Evolutionary conservation across 2,113 vertebrate genomes (phyloP), one percentile per base, ranked within the genome.

Genomic region (Perognathus longimembris): DNA sequence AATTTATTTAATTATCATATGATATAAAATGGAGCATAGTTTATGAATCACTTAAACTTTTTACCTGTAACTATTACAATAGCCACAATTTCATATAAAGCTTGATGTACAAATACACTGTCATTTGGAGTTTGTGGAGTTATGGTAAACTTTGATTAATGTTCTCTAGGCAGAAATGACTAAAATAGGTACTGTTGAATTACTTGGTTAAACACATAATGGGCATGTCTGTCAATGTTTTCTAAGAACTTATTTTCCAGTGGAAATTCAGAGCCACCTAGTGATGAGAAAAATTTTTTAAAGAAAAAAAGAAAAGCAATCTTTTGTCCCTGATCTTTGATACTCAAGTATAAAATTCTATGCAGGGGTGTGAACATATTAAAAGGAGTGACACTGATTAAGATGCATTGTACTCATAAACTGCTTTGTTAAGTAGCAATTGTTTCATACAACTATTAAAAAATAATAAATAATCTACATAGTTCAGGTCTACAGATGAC

Each of bases 261-360:
- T 98, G 92, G 97, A 96, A 97, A 97, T 92, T 66, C 92, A 86
- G 96, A 98, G 97, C 97, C 98, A 98, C 86, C 97, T 98, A 96
- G 97, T 98, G 98, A 96, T 81, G 40, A 92, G 93, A 92, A 95
- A 34, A 15, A 84, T 61, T 10, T 59, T 2, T 15, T 70, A 96
- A 92, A 61, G 89, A 73, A 36, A 86, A 91, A 94, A 42, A 84
- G 42, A 93, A 89, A 88, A 69, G 17, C 64, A 84, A 6, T 79
- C 11, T 38, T 79, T 89, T 66, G 42, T 42, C 30, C 6, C 45
- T 67, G 2, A 9, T 34, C 24, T 92, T 86, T 81, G 21, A 70
- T 87, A 15, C 11, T n/a, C 63, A 40, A 50, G n/a, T 38, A 45
- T 89, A 63, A 91, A 77, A 36, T 66, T 67, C 12, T 30, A 40